Conservation (phyloP, 1,140 invertebrate species). For the Augochlora pura region DNA sequence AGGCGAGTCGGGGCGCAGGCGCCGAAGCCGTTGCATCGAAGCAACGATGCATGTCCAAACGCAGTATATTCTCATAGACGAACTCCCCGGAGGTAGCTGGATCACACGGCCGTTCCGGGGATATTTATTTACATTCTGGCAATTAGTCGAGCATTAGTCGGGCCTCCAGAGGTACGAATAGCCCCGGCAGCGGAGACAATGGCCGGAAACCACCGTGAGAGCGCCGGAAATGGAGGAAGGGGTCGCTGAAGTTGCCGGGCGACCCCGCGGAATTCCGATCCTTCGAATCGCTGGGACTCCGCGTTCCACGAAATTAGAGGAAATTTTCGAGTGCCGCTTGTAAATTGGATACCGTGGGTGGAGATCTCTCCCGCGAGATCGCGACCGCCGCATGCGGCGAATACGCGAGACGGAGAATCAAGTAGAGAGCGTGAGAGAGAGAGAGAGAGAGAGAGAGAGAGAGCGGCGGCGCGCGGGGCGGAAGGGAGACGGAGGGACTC, state of each 20-base stretch:
- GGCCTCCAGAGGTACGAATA: constrained; percentile 20
- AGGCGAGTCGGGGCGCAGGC: background rate
- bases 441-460: no score
- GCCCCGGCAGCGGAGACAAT: no score
- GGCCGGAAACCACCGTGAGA: background rate
- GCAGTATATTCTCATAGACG: constrained; percentile 78
- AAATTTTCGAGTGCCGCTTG: background rate
- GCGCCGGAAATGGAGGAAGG: background rate
- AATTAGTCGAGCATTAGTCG: constrained; percentile 78
- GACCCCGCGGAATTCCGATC: no score
- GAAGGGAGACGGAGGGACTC: background rate
- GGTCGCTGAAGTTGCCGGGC: no score
- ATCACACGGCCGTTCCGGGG: constrained; percentile 70
- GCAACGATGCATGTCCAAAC: constrained; percentile 76
- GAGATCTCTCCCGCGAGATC: constrained; percentile 5
- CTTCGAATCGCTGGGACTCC: background rate
- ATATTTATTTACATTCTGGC: constrained; percentile 80
- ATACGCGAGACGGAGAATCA: no score
- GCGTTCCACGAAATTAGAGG: background rate
- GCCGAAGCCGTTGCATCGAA: constrained; percentile 61
- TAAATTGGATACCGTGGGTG: constrained; percentile 16
- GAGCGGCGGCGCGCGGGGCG: no score
- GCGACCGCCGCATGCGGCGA: background rate
- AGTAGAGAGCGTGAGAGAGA: no score
- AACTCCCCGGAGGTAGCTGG: constrained; percentile 60